Percentiles rank a stretch among this genome's conserved stretches.
phyloP scores from a whole-genome alignment of 2,113 vertebrate species.

The Oncorhynchus keta region DNA sequence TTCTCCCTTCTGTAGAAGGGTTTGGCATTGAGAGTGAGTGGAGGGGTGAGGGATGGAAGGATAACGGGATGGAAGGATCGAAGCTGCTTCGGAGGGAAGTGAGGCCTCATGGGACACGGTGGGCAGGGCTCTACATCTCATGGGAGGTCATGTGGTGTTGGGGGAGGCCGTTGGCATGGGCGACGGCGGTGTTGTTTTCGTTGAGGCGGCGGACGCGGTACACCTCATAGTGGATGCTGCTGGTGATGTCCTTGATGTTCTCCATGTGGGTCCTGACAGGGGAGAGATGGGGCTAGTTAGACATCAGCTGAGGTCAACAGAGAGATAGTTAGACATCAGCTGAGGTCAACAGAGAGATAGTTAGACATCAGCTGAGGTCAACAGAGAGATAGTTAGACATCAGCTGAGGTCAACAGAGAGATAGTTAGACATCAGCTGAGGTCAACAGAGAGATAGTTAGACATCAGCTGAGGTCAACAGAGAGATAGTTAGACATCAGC shows the following conservation, averaged over 20 bases:
- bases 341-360: no score
- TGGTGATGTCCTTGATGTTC: conserved; percentile 99
- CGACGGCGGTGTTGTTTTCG: conserved; percentile 74
- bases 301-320: neutral
- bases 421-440: no score
- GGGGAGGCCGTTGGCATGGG: conserved; percentile 82
- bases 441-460: no score
- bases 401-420: no score
- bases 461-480: no score
- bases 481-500: no score
- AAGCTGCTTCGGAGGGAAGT: neutral
- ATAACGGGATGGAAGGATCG: neutral
- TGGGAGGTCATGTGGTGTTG: conserved; percentile 82
- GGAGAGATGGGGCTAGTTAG: neutral
- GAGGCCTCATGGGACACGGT: neutral
- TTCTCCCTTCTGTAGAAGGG: conserved; percentile 4
- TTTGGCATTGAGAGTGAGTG: conserved; percentile 29
- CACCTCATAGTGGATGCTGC: conserved; percentile 97
- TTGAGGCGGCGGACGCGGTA: conserved; percentile 95
- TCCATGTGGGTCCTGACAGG: conserved; percentile 93
- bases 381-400: no score
- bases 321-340: neutral
- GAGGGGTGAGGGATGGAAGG: neutral
- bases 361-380: no score
- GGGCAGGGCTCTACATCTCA: conserved; percentile 81